Evolutionary conservation across 2,888 invertebrate species (phyloP), one percentile per base, ranked within the genome.

Genomic region (Taenaris catops): DNA sequence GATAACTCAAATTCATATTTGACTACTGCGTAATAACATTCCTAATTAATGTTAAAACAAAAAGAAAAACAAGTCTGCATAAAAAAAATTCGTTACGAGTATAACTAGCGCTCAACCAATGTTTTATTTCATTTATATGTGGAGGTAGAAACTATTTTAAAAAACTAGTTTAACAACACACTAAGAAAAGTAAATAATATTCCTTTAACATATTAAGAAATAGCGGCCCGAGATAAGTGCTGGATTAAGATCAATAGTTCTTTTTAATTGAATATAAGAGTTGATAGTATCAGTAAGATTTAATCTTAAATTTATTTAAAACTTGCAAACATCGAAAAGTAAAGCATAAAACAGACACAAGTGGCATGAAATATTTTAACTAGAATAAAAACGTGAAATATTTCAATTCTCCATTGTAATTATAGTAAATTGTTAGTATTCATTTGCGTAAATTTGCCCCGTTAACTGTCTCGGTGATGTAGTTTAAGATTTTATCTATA

Each of bases 401-500:
- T 31, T 34, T 34, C 38, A 8, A 9, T 36, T 16, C 17, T 28
- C 19, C 20, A 21, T 23, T 17, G 25, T 38, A 38, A 48, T 48
- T 34, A 48, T 25, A 48, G 37, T 46, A 44, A 43, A 42, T 43
- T 36, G 29, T 34, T 24, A 14, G 28, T 26, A 42, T 44, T 47
- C 45, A 45, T 36, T 48, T 45, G 44, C 33, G 33, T 42, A 45
- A 44, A 42, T 44, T 38, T 37, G 41, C 35, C 32, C 33, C 44
- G 29, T 21, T 46, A 45, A 46, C 46, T 44, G 31, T 36, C 39
- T 34, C 32, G 19, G 35, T 25, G 27, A 29, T 46, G 40, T 40
- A 25, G 23, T 38, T 37, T 34, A 34, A 38, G 46, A 52, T 50
- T 41, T 38, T 44, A 51, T 50, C 41, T 38, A 29, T 25, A n/a